Evolutionary conservation across 2,113 vertebrate genomes (phyloP), one percentile per base, ranked within the genome.

Genomic region (Agapornis roseicollis): DNA sequence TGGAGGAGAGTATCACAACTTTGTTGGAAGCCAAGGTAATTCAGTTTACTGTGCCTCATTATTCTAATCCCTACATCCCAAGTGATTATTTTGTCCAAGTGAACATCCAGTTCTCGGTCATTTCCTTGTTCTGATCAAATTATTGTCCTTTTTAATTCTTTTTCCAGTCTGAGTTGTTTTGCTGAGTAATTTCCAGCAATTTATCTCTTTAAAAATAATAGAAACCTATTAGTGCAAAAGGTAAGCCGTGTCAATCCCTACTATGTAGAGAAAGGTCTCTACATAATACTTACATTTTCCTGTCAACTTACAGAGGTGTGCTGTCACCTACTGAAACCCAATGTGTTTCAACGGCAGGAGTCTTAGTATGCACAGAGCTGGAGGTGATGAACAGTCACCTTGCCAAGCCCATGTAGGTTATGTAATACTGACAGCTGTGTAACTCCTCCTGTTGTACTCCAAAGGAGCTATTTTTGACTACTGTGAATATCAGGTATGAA

Each of bases 71-170:
- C 27, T 17, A 29, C 8, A 68, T 31, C 22, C 31, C 27, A 68
- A 61, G 35, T 44, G 58, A 69, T 63, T 88, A 41, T 53, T 90
- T 63, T 83, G 24, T 63, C 58, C 73, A 47, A 65, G 15, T 9
- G 2, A 80, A 85, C 11, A 1, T 49, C 35, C 55, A 81, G 10
- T 94, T 97, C 89, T 85, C 90, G 84, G 78, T 94, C 22, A 66
- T 77, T 85, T 94, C 85, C 41, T 72, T 95, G 44, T 89, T 85
- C 72, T 80, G 37, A 86, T 85, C 56, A 93, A 82, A 85, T 85
- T 87, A 58, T 77, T 97, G 39, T 46, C 63, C 88, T 89, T 85
- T 86, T 52, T 84, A 78, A 72, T 86, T 80, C 20, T 85, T 61
- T 80, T 47, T 88, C 70, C 91, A n/a, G 20, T 52, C 49, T 63